A percentile compares a stretch with the other conserved stretches of the same genome.
Evolutionary conservation across 2,888 invertebrate species (phyloP).

Genomic region (Caenorhabditis sp.): DNA sequence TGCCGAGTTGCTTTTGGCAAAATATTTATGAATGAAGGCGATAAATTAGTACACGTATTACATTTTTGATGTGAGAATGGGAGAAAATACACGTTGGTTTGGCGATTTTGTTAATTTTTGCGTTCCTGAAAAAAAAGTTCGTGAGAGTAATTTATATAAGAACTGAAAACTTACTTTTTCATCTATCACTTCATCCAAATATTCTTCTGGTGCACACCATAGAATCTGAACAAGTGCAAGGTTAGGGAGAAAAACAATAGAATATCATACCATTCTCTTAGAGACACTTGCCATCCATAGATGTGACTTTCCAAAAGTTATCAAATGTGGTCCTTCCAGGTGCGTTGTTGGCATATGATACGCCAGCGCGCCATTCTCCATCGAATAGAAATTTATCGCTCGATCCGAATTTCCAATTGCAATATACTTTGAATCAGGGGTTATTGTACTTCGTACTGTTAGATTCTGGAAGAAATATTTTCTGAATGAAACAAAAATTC

Average conservation of each 20-base stretch:
- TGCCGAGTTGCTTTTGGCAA: not conserved
- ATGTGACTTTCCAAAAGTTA: not conserved
- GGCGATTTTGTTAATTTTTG: slow-evolving; percentile 7
- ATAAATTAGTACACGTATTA: not conserved
- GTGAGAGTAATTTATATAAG: too few species aligned
- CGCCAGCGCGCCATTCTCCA: slow-evolving; percentile 71
- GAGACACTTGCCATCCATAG: not conserved
- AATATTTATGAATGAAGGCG: slow-evolving; percentile 2
- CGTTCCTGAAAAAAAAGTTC: too few species aligned
- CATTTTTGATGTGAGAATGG: too few species aligned
- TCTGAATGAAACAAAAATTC: too few species aligned
- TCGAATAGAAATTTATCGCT: slow-evolving; percentile 95
- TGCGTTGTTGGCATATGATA: slow-evolving; percentile 8
- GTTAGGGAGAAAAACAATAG: too few species aligned
- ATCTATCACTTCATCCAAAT: too few species aligned
- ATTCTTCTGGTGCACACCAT: too few species aligned
- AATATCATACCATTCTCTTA: not conserved
- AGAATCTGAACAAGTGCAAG: too few species aligned
- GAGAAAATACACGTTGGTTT: slow-evolving; percentile 5
- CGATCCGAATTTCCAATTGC: slow-evolving; percentile 98
- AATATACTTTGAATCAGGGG: slow-evolving; percentile 92
- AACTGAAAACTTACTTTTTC: too few species aligned
- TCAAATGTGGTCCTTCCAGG: slow-evolving; percentile 12
- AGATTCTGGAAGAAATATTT: not conserved
- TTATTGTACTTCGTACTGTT: not conserved